Percentiles rank a stretch among this genome's conserved stretches.
Evolutionary conservation across 2,888 invertebrate genomes (phyloP).

Genomic region (Phortica okadai): DNA sequence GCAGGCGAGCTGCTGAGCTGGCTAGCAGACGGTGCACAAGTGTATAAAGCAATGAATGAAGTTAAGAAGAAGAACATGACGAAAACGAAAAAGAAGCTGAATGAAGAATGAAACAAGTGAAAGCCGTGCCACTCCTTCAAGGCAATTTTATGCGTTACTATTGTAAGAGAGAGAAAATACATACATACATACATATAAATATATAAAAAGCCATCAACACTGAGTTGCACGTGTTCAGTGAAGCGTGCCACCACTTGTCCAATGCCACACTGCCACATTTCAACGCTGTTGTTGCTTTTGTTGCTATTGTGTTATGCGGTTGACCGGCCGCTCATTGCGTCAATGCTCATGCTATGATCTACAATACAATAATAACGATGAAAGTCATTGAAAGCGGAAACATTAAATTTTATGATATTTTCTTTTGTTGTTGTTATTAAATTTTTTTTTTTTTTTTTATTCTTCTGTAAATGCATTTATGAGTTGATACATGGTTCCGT

Average conservation of each 20-base stretch:
- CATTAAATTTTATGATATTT: neutral
- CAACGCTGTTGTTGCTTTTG: neutral
- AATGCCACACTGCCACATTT: neutral
- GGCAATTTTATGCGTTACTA: too few species aligned
- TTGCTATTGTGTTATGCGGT: neutral
- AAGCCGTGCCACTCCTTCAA: too few species aligned
- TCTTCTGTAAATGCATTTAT: neutral
- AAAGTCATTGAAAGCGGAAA: neutral
- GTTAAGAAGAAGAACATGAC: neutral
- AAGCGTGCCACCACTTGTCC: neutral
- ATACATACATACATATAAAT: too few species aligned
- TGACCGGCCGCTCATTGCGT: neutral
- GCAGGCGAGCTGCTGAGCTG: neutral
- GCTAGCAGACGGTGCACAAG: neutral
- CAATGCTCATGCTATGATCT: neutral
- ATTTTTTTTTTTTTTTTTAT: neutral
- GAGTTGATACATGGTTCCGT: neutral
- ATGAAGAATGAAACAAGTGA: constrained; percentile 12
- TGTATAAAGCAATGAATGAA: neutral
- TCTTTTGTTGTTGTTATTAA: neutral
- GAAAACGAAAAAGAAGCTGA: neutral
- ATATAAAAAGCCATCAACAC: neutral
- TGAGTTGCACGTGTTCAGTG: neutral
- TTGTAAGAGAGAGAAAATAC: neutral
- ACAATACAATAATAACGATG: neutral